Evolutionary conservation across 2,113 vertebrate species (phyloP), one percentile per base, ranked within the genome.

Genomic region (Polypterus senegalus): DNA sequence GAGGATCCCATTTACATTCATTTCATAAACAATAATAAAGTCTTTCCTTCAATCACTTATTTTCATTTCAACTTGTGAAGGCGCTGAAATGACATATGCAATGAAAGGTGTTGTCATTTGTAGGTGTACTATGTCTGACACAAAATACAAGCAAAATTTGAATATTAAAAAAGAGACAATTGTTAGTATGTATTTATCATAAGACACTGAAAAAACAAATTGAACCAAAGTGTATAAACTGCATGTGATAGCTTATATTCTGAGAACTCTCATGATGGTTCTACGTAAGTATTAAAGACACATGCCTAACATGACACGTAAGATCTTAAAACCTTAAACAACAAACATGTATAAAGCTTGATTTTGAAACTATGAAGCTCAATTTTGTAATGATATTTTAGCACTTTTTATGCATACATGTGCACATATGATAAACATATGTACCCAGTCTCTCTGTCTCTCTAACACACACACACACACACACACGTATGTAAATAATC

Each of bases 1-100:
- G 92, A 95, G 91, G 86, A 86, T 86, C 81, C 81, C 86, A 81
- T 83, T 87, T 91, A 93, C 91, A 94, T 93, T 93, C 90, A 92
- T 82, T 78, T 90, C 80, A 88, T 78, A 81, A 76, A 83, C 82
- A 81, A 83, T 85, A 83, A 87, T 71, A 79, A 81, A 71, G 66
- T 70, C 75, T 77, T 73, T 78, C 79, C 75, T 79, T 85, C 79
- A 67, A 71, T 73, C 73, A 81, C 73, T 72, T 68, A 75, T 76
- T 72, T 75, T 74, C 70, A 27, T 27, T 27, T 27, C 27, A 27
- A 27, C 27, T 27, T 27, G 27, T 27, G 2, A 27, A 27, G 27
- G 27, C 27, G 27, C 27, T 27, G 27, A 27, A 27, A 27, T 27
- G 27, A 27, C 27, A 66, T 67, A 67, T 66, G 67, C 71, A 74